These are phyloP conservation scores for Loris lydekkerianus DNA, from an alignment of 2,797 vertebrate genomes.

Conservation along the genomic window DNA sequence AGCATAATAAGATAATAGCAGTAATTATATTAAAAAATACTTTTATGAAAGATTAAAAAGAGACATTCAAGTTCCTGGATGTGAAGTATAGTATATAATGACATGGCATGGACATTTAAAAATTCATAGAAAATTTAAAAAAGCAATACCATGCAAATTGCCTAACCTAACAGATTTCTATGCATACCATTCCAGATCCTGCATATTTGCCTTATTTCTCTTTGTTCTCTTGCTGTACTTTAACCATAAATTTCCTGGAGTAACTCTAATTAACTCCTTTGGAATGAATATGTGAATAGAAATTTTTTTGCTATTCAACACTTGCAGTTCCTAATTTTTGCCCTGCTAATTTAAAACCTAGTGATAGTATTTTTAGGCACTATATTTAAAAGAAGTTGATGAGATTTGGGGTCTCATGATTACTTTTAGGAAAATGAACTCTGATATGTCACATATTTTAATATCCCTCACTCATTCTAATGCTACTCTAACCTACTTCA, in stretches of 20 bases:
- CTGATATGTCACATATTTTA: conserved; percentile 68
- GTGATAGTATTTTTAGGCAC: conserved; percentile 11
- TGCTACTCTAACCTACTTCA: conserved; percentile 57
- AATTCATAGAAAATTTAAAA: background rate
- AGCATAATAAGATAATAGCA: background rate
- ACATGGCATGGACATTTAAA: background rate
- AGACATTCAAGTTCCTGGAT: background rate
- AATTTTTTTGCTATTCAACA: conserved; percentile 31
- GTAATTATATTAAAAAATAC: background rate
- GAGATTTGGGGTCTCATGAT: conserved; percentile 49
- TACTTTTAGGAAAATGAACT: conserved; percentile 72
- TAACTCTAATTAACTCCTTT: conserved; percentile 54
- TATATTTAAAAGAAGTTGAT: conserved; percentile 72
- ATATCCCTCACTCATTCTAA: conserved; percentile 41
- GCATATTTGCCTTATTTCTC: conserved; percentile 8
- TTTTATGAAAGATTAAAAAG: background rate
- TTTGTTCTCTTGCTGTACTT: conserved; percentile 24
- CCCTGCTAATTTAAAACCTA: conserved; percentile 52
- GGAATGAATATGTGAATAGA: background rate
- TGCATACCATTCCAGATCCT: conserved; percentile 31
- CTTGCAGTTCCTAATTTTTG: conserved; percentile 60
- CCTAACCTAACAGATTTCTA: background rate
- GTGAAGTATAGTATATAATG: background rate
- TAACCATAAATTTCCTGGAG: conserved; percentile 13
- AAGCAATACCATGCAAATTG: background rate